Base-by-base conservation (phyloP, 2,888 invertebrate genomes). In the Branchipolynoe longqiensis region DNA sequence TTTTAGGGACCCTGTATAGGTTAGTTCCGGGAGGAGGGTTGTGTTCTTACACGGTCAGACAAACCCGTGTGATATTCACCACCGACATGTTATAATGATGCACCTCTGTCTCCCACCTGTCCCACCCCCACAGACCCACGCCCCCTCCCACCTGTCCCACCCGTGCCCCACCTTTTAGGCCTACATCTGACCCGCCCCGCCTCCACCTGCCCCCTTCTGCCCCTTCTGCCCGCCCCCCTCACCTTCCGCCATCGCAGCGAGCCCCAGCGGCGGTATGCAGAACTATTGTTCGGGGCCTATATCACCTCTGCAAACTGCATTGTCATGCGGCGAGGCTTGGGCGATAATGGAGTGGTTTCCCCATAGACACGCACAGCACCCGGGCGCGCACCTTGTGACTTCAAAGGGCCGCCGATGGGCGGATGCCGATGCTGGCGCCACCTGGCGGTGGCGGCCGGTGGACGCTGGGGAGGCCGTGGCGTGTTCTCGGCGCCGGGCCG, bases 301-400 rank as follows among this genome's bases (percentile, higher is more conserved):
- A 62, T 28, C 62, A 2, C 28, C 28, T 2, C 25, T 28, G 25
- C 62, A n/a, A 14, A 25, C 62, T 4, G 62, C 62, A 28, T 62
- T 62, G 62, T 62, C 14, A 25, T 56, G 56, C 25, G 18, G 8
- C 25, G 62, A 62, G 31, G n/a, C 25, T 12, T n/a, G 25, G 31
- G 62, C 62, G 62, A 62, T 62, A 62, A 62, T 62, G 31, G 62
- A 62, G 62, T 62, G 31, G 28, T 62, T 62, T 31, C 14, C 18
- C 25, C 18, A 62, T 4, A 28, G 62, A 2, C 25, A 1, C 12
- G 62, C 62, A 28, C 18, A 28, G 22, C n/a, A 22, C 69, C 12
- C 12, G 38, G 69, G 38, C 1, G 2, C 62, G 12, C 28, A 14
- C 31, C 31, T 25, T 25, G 3, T 3, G 1, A 56, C n/a, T 31